phyloP scores from a whole-genome alignment of 2,797 vertebrate genomes.

The Sphenodon punctatus region DNA sequence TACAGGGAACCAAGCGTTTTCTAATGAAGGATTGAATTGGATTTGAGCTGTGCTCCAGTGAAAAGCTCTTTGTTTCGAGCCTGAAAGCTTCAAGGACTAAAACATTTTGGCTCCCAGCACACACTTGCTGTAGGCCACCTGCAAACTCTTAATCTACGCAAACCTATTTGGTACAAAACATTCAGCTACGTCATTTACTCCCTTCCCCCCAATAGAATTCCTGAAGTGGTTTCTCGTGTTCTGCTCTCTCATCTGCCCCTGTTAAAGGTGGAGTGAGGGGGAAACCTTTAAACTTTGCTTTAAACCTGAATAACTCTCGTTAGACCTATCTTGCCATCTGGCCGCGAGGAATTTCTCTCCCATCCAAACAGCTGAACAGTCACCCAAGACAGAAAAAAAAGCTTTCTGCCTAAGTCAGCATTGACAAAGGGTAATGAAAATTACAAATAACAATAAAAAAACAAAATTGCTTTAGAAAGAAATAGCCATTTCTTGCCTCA shows the following conservation, averaged over 20 bases:
- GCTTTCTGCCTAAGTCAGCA: neutral
- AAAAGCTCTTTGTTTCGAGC: slow-evolving; percentile 78
- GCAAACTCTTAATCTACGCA: slow-evolving; percentile 72
- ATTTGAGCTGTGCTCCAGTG: slow-evolving; percentile 66
- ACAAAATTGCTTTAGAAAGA: neutral
- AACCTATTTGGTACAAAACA: slow-evolving; percentile 71
- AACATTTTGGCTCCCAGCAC: slow-evolving; percentile 66
- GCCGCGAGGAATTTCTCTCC: fast-evolving
- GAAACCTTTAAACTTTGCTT: slow-evolving; percentile 20
- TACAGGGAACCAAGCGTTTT: slow-evolving; percentile 71
- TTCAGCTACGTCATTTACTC: slow-evolving; percentile 63
- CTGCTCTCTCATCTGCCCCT: slow-evolving; percentile 16
- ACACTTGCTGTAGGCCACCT: slow-evolving; percentile 73
- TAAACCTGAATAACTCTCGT: too few relatives aligned
- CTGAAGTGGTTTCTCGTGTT: slow-evolving; percentile 61
- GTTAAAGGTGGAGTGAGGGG: neutral
- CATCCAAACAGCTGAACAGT: neutral
- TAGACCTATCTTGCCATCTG: neutral
- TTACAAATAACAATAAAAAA: neutral
- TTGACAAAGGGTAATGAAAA: neutral
- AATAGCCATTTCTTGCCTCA: neutral
- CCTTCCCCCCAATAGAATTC: slow-evolving; percentile 44
- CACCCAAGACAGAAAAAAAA: neutral
- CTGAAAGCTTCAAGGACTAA: slow-evolving; percentile 72
- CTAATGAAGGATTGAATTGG: slow-evolving; percentile 78